Evolutionary conservation across 23 tunicate genomes (phyloP).

Genomic region (Trididemnum clinides): DNA sequence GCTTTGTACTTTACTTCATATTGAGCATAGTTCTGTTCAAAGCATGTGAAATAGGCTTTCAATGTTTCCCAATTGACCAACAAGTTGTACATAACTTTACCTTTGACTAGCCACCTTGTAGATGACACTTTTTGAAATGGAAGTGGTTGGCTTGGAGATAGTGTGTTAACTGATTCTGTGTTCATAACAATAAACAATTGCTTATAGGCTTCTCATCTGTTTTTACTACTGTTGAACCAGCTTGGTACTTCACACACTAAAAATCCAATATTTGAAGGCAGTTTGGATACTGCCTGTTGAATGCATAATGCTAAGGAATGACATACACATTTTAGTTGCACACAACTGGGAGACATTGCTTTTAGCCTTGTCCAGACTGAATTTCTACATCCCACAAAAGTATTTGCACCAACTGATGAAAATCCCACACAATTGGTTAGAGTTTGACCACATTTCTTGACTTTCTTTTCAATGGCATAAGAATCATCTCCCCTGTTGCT

Average conservation of each 20-base stretch:
- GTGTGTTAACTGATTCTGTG: not conserved
- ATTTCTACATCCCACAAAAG: conserved; percentile 44
- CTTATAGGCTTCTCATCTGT: conserved; percentile 16
- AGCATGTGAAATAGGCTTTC: not conserved
- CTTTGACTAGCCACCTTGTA: conserved; percentile 39
- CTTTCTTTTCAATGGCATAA: conserved; percentile 12
- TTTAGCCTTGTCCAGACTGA: conserved; percentile 48
- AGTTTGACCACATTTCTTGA: not conserved
- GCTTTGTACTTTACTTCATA: conserved; percentile 28
- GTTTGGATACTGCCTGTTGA: conserved; percentile 32
- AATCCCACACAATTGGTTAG: conserved; percentile 17
- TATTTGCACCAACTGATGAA: conserved; percentile 48
- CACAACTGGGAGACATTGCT: conserved; percentile 30
- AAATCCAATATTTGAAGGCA: conserved; percentile 33
- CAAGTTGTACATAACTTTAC: conserved; percentile 38
- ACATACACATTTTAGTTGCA: conserved; percentile 40
- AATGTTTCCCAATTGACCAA: conserved; percentile 34
- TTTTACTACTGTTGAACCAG: conserved; percentile 35
- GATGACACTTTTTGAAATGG: conserved; percentile 39
- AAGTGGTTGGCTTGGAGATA: conserved; percentile 14
- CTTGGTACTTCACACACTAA: conserved; percentile 5
- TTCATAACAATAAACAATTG: conserved; percentile 35
- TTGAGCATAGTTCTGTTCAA: not conserved
- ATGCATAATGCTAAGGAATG: conserved; percentile 50
- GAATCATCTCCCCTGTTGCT: conserved; percentile 15